Base-by-base conservation (phyloP, 2,888 invertebrate species). In the Macaria notata region DNA sequence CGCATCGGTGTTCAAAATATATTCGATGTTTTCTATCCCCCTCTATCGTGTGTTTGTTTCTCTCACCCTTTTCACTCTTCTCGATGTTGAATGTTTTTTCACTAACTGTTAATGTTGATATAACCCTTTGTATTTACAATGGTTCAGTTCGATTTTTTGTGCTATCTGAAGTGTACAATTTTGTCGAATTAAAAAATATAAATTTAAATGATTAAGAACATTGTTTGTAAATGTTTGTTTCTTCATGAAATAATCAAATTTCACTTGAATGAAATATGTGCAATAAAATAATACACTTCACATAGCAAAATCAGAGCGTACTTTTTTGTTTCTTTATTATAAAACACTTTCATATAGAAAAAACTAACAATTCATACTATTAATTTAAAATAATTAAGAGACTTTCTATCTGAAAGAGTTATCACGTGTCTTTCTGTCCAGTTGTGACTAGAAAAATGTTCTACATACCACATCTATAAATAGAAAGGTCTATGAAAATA, bases 71-170 rank as follows among this genome's bases (percentile, higher is more conserved):
- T 84, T 87, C 86, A 87, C 89, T 88, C 87, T 88, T 74, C 59
- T 86, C 86, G 86, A 84, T 90, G 90, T 90, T 89, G 89, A 86
- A 90, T 90, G 90, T 90, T 89, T 69, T 58, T 88, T 89, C 90
- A 90, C 89, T 90, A 90, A 89, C 89, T 90, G 89, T 90, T 90
- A 90, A 90, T 90, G 88, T 90, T 88, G 88, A 58, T 59, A 89
- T 88, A 86, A 66, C 55, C 62, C 63, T 66, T 60, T 50, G 64
- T 65, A 71, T 70, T 70, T 69, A 70, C 66, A 66, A 66, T 71
- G 78, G 56, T 80, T 70, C 72, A 63, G 75, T 68, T 68, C 53
- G 33, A 61, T 68, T 66, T 69, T 68, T 67, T 45, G 57, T 71
- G 59, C 59, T 64, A 53, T 56, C 65, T 49, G 60, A 59, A 56